Base-by-base conservation (phyloP, 2,888 invertebrate genomes). In the Seladonia tumulorum region DNA sequence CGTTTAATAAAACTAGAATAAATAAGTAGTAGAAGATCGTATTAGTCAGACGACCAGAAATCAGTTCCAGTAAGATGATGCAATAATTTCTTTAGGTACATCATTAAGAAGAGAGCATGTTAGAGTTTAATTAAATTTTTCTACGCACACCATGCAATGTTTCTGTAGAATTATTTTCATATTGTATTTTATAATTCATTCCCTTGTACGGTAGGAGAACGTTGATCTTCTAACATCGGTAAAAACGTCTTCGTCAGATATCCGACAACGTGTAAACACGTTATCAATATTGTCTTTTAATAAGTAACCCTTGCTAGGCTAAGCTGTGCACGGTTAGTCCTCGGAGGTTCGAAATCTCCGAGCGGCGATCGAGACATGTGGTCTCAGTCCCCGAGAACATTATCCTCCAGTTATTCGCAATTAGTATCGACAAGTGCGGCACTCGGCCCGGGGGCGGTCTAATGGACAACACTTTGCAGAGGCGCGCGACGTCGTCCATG, bases 391-490 rank as follows among this genome's bases (percentile, higher is more conserved):
- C 49, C 49, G 22, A 25, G 72, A 49, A 29, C 45, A 22, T 29
- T 49, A 72, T 25, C 47, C 25, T 25, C 47, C 42, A 63, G 63
- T 76, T 76, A 60, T 60, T 60, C 60, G 60, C 60, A 60, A 60
- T 60, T 60, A 60, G 16, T 60, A 60, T 60, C 60, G 60, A 60
- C 60, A 60, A 60, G 60, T 60, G 60, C 60, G 60, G 60, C 29
- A 14, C 60, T 25, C 60, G 60, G n/a, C 60, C 5, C 60, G 25
- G 7, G 29, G 29, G 29, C 29, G 60, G 60, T 29, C 25, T 60
- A 60, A 60, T 60, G 60, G 60, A 60, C 35, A 66, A 71, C 45
- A 71, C 70, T 45, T 68, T 68, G 39, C 68, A 68, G 68, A 8
- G 68, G 70, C 45, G 70, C 7, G 42, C 42, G n/a, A 42, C 25